Conservation (phyloP, 2,888 invertebrate species). For the Ormyrus thymus region DNA sequence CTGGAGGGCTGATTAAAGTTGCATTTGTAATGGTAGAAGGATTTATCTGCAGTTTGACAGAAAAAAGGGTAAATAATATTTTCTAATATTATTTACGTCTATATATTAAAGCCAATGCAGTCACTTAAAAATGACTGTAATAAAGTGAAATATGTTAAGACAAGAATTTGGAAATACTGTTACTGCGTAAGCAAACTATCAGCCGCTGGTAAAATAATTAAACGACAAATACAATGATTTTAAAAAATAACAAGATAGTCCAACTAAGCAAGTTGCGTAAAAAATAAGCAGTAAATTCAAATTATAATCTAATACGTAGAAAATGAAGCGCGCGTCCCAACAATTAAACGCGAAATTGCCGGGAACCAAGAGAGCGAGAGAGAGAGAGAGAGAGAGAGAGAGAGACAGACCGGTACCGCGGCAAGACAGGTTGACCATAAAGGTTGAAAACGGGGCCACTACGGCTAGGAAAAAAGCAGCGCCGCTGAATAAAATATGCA, state of each 20-base stretch:
- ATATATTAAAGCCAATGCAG: no score
- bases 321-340: neutral
- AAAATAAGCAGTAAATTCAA: neutral
- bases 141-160: no score
- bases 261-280: neutral
- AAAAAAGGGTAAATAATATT: no score
- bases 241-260: neutral
- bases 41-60: no score
- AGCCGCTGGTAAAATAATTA: no score
- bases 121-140: no score
- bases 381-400: neutral
- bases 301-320: neutral
- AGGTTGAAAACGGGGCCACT: neutral
- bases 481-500: slow-evolving; percentile 37
- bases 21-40: no score
- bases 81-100: no score
- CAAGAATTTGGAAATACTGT: no score
- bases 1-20: no score
- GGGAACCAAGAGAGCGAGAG: neutral
- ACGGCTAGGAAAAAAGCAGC: neutral
- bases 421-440: neutral
- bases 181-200: no score
- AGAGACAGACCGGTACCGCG: neutral
- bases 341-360: slow-evolving; percentile 1
- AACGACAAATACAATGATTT: no score